These are phyloP conservation scores for Arnoldichthys spilopterus DNA, from an alignment of 2,797 vertebrate genomes.

Conservation along the genomic window DNA sequence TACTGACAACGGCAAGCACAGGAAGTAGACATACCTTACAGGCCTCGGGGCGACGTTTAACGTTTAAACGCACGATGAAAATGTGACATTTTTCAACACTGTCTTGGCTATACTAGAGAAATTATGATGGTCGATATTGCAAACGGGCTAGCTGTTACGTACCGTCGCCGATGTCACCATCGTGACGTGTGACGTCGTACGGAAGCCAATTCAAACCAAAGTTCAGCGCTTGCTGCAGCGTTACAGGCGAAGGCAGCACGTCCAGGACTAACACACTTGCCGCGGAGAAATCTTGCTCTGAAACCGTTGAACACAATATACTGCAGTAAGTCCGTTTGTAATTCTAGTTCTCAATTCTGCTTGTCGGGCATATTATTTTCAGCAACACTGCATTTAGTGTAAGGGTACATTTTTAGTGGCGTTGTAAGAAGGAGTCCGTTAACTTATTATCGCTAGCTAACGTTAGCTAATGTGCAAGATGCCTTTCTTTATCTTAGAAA, in stretches of 20 bases:
- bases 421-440: neutral
- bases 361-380: neutral
- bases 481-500: too few species aligned
- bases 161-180: neutral
- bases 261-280: neutral
- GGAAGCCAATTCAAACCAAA: neutral
- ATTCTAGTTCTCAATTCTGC: neutral
- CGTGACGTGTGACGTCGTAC: neutral
- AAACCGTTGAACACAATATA: neutral
- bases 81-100: constrained; percentile 1
- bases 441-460: neutral
- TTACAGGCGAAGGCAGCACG: neutral
- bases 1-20: neutral
- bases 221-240: neutral
- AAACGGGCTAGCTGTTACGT: neutral
- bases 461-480: neutral
- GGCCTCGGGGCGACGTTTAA: too few species aligned
- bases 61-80: neutral
- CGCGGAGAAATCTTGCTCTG: neutral
- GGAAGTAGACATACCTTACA: neutral
- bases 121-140: neutral
- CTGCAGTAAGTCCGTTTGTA: neutral
- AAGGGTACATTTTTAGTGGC: neutral
- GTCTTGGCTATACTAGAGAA: neutral
- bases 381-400: neutral